A percentile compares a stretch with the other conserved stretches of the same genome.
Evolutionary conservation across 2,797 vertebrate species (phyloP).

Genomic region (Lophura swinhoii): DNA sequence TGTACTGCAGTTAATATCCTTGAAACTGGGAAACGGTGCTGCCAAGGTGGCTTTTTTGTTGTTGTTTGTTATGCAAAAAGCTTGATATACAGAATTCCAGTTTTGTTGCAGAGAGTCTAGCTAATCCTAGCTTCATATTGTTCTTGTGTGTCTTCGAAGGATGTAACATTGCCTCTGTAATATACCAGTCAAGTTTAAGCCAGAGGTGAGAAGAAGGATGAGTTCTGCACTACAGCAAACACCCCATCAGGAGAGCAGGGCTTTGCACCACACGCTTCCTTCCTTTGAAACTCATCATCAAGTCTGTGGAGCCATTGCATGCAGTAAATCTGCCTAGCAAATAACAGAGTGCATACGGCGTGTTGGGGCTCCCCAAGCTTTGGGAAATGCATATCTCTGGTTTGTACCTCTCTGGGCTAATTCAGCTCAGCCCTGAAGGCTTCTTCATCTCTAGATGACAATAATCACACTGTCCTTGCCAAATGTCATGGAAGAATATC

Average conservation of each 20-base stretch:
- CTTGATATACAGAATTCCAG: not conserved
- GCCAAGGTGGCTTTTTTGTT: not conserved
- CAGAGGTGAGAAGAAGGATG: not conserved
- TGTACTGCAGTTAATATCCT: slow-evolving; percentile 32
- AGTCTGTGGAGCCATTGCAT: too few relatives aligned
- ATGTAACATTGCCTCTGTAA: not conserved
- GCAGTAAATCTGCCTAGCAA: not conserved
- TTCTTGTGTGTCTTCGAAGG: not conserved
- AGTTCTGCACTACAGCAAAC: not conserved
- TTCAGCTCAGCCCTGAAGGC: not conserved
- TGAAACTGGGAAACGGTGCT: not conserved
- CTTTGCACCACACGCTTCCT: not conserved
- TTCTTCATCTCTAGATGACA: not conserved
- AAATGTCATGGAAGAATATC: not conserved
- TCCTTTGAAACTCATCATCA: not conserved
- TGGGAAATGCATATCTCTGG: not conserved
- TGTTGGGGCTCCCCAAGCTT: not conserved
- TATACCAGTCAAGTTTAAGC: not conserved
- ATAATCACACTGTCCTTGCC: not conserved
- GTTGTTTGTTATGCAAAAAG: not conserved
- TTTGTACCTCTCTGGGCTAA: not conserved
- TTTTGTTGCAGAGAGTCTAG: not conserved
- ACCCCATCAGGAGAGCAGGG: not conserved
- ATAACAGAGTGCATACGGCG: not conserved
- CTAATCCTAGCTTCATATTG: not conserved